Evolutionary conservation across 2,113 vertebrate genomes (phyloP), one percentile per base, ranked within the genome.

Genomic region (Athene noctua): DNA sequence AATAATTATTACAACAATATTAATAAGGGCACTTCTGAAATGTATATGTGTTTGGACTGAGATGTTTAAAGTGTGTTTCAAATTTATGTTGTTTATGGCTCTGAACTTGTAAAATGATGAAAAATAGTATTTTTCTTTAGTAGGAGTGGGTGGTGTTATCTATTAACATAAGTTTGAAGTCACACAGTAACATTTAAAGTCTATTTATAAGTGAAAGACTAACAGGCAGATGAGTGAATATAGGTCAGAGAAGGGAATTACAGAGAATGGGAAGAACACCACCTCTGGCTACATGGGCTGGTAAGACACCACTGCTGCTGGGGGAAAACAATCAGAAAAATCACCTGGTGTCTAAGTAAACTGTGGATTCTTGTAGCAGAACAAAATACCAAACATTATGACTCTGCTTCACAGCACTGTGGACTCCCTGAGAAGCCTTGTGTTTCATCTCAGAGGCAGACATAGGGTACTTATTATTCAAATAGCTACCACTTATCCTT

Each of bases 111-210:
- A 93, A 96, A 65, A 91, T 88, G 75, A 42, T 92, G 79, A 92
- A 87, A 97, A 96, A 80, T 70, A 88, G 51, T 90, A 88, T 95
- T 93, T 91, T 62, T 82, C 36, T 84, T 82, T 80, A 66, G 87
- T 80, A 74, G 25, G 58, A 94, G 92, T 94, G 74, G 90, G 88
- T 93, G 79, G 71, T 86, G 88, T 86, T 92, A 88, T 15, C 63
- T 88, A 73, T 78, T 94, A 93, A 59, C 71, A 44, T 86, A 96
- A 83, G 85, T 90, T 38, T 54, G 42, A 75, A 90, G 62, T 94
- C 82, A 71, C 67, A 94, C 74, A 86, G 67, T 92, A 84, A 59
- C 72, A 93, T 86, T 93, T 86, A 47, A 83, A 93, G 15, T 82
- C 95, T 94, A 70, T 96, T 90, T 95, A 44, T 93, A 94, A 90